Evolutionary conservation across 2,888 invertebrate genomes (phyloP).

Genomic region (Troglohyphantes excavatus): DNA sequence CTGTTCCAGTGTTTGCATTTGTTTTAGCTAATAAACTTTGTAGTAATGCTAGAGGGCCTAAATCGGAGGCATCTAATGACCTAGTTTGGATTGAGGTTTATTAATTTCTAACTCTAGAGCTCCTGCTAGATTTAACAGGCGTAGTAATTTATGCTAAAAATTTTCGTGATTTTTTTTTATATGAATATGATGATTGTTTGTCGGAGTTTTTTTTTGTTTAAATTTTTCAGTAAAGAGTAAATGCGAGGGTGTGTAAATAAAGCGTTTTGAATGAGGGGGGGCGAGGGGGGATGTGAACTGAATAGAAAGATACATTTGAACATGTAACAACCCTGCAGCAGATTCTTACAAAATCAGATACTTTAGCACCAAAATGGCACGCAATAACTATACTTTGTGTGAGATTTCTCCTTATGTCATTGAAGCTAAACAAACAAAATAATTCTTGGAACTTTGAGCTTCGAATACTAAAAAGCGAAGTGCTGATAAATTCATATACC

Average conservation of each 20-base stretch:
- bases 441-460: conserved; percentile 71
- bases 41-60: conserved; percentile 77
- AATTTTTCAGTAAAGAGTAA: conserved; percentile 40
- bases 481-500: conserved; percentile 55
- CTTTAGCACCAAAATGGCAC: conserved; percentile 47
- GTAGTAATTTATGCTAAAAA: conserved; percentile 75
- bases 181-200: conserved; percentile 76
- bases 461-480: conserved; percentile 62
- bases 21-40: conserved; percentile 78
- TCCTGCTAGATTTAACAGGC: conserved; percentile 79
- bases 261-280: neutral
- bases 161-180: conserved; percentile 64
- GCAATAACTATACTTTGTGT: conserved; percentile 42
- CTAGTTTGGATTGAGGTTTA: conserved; percentile 77
- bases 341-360: conserved; percentile 57
- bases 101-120: conserved; percentile 76
- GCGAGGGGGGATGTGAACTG: neutral
- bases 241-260: conserved; percentile 19
- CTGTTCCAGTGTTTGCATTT: conserved; percentile 75
- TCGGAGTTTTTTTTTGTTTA: conserved; percentile 50
- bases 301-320: conserved; percentile 27
- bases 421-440: conserved; percentile 30
- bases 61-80: conserved; percentile 66
- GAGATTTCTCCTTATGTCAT: neutral
- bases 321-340: conserved; percentile 16